phyloP scores from a whole-genome alignment of 1,140 invertebrate genomes.

The Cecropterus lyciades region DNA sequence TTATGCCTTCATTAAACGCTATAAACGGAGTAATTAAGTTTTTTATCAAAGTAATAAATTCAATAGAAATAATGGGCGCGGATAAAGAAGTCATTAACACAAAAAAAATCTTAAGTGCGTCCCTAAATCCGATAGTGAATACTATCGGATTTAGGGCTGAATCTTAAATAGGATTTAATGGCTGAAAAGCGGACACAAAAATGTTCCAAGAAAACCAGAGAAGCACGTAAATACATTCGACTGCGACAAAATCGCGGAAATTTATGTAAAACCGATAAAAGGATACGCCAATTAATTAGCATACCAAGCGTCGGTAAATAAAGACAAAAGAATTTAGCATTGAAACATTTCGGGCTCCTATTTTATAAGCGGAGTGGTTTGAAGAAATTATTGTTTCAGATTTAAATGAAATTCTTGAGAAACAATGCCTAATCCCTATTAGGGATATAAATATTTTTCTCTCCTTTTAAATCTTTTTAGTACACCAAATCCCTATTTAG shows the following conservation, averaged over 20 bases:
- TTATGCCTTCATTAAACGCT: too few relatives aligned
- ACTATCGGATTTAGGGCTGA: slow-evolving; percentile 50
- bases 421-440: background rate
- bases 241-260: slow-evolving; percentile 35
- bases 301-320: slow-evolving; percentile 30
- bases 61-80: slow-evolving; percentile 41
- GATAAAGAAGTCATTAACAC: slow-evolving; percentile 57
- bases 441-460: too few relatives aligned
- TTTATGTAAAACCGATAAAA: slow-evolving; percentile 46
- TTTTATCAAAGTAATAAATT: slow-evolving; percentile 36
- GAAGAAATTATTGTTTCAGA: background rate
- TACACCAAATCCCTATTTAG: too few relatives aligned
- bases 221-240: slow-evolving; percentile 28
- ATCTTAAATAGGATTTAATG: slow-evolving; percentile 60
- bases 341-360: background rate
- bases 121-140: slow-evolving; percentile 49
- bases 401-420: background rate
- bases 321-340: slow-evolving; percentile 7
- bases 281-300: slow-evolving; percentile 38
- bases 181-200: slow-evolving; percentile 36
- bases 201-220: slow-evolving; percentile 37
- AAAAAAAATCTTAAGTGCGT: slow-evolving; percentile 51
- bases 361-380: background rate
- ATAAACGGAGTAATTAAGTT: background rate
- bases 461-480: too few relatives aligned